These are phyloP conservation scores for Chironomus tentans DNA, from an alignment of 2,888 invertebrate genomes.

Conservation along the genomic window DNA sequence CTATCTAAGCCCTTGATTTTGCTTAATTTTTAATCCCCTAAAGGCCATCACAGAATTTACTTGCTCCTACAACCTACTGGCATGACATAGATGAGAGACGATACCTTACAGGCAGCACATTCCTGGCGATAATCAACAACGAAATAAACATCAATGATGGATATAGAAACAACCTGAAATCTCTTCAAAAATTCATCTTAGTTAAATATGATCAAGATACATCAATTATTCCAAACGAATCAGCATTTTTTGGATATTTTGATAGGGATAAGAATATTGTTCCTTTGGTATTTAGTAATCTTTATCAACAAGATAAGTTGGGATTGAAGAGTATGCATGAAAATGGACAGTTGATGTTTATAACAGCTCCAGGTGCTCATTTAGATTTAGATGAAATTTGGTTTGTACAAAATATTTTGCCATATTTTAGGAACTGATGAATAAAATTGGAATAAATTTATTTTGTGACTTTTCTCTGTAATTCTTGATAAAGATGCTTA, in stretches of 20 bases:
- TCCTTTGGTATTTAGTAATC: constrained; percentile 58
- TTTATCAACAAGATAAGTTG: constrained; percentile 70
- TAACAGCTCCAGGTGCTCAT: constrained; percentile 70
- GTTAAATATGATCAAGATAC: constrained; percentile 84
- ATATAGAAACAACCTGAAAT: constrained; percentile 69
- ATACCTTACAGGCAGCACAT: constrained; percentile 70
- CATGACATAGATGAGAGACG: constrained; percentile 84
- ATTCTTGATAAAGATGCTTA: too few species aligned
- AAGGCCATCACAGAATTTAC: constrained; percentile 54
- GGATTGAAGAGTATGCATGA: constrained; percentile 64
- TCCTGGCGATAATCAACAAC: constrained; percentile 93
- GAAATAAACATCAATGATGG: constrained; percentile 57
- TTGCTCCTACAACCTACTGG: constrained; percentile 97
- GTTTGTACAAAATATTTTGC: constrained; percentile 63
- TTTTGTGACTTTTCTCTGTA: too few species aligned
- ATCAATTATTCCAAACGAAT: constrained; percentile 83
- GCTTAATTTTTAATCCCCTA: neutral
- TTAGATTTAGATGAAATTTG: constrained; percentile 66
- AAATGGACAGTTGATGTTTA: constrained; percentile 60
- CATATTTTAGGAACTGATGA: constrained; percentile 29
- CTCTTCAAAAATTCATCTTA: constrained; percentile 74
- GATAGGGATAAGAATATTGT: constrained; percentile 70
- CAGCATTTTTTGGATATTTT: constrained; percentile 96
- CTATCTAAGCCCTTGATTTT: constrained; percentile 37
- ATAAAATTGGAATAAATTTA: neutral